phyloP scores from a whole-genome alignment of 2,797 vertebrate species.

The Erithacus rubecula region DNA sequence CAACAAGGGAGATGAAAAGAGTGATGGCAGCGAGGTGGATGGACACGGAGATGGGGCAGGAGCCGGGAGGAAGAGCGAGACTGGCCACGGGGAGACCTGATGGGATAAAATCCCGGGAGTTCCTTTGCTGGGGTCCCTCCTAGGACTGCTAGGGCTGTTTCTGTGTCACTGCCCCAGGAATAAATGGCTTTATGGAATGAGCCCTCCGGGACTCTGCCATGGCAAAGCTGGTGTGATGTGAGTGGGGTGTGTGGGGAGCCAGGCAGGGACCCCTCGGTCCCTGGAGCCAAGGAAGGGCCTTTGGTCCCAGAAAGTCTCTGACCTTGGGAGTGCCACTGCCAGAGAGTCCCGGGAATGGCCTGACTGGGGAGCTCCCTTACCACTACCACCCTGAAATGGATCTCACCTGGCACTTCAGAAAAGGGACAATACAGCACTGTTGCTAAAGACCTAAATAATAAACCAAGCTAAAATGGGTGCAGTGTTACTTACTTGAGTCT shows the following conservation, averaged over 20 bases:
- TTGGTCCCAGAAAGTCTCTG: neutral
- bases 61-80: rapidly evolving
- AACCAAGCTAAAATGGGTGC: slow-evolving; percentile 10
- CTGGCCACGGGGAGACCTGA: neutral
- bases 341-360: neutral
- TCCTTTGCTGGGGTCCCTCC: neutral
- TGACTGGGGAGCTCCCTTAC: neutral
- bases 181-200: neutral
- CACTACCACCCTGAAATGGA: neutral
- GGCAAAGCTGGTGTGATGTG: neutral
- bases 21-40: neutral
- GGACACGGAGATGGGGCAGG: neutral
- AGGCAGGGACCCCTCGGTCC: neutral
- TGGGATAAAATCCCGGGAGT: neutral
- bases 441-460: slow-evolving; percentile 46
- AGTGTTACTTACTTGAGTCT: slow-evolving; percentile 18
- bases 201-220: neutral
- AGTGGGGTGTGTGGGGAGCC: neutral
- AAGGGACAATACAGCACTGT: neutral
- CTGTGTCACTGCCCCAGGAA: neutral
- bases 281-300: too few species aligned
- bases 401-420: neutral
- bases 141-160: neutral
- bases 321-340: neutral
- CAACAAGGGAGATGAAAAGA: neutral